Conservation (phyloP, 2,797 vertebrate species). For the Melanotaenia boesemani region DNA sequence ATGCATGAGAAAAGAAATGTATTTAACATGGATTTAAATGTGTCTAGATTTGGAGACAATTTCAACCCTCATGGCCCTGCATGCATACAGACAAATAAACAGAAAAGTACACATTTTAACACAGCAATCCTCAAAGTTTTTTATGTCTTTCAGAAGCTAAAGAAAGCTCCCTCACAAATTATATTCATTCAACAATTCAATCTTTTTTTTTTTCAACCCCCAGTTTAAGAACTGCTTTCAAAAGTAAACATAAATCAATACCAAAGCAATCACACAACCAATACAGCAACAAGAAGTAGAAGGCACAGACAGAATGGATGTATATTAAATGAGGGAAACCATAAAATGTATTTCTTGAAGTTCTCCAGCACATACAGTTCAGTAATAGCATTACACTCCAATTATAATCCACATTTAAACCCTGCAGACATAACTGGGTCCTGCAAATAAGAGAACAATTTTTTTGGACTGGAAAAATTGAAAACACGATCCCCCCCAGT, state of each 20-base stretch:
- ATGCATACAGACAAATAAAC: not conserved
- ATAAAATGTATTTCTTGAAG: not conserved
- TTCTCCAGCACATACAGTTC: conserved; percentile 3
- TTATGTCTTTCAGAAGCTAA: not conserved
- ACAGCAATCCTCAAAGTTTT: not conserved
- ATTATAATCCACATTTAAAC: no score
- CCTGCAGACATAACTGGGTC: no score
- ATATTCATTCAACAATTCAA: not conserved
- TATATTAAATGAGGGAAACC: not conserved
- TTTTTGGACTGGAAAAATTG: no score
- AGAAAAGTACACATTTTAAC: not conserved
- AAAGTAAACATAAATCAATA: conserved; percentile 16
- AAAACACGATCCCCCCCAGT: not conserved
- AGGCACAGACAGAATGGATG: not conserved
- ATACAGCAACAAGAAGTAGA: not conserved
- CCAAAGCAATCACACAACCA: conserved; percentile 10
- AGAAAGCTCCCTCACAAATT: not conserved
- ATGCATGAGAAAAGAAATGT: no score
- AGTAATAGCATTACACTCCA: not conserved
- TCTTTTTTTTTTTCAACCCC: not conserved
- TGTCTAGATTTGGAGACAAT: no score
- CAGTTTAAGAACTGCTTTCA: not conserved
- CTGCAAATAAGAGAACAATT: no score
- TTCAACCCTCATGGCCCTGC: no score
- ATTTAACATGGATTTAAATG: no score